Evolutionary conservation across 2,888 invertebrate species (phyloP).

Genomic region (Dasysyrphus tricinctus): DNA sequence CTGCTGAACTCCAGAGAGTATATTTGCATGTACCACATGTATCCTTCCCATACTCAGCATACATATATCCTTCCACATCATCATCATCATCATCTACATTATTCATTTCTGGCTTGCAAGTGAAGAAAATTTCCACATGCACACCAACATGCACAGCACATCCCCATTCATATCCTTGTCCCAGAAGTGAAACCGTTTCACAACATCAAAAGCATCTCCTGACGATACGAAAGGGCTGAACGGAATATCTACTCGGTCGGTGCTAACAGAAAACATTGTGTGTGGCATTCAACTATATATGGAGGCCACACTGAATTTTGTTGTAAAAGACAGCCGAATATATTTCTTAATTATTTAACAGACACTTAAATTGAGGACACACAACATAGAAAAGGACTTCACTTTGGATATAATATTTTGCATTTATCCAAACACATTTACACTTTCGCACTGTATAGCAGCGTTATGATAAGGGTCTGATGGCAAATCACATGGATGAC

Average conservation of each 20-base stretch:
- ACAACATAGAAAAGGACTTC: conserved; percentile 64
- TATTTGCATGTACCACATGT: conserved; percentile 63
- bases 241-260: conserved; percentile 1
- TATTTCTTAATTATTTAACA: conserved; percentile 72
- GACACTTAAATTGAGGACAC: conserved; percentile 64
- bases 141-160: conserved; percentile 19
- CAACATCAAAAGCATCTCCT: conserved; percentile 30
- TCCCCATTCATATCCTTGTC: conserved; percentile 51
- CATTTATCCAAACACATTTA: conserved; percentile 16
- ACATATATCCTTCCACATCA: conserved; percentile 51
- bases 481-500: conserved; percentile 17
- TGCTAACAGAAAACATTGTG: conserved; percentile 19
- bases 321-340: conserved; percentile 52
- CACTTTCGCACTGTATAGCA: not conserved
- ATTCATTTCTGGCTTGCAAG: conserved; percentile 64
- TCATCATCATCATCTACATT: conserved; percentile 56
- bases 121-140: conserved; percentile 48
- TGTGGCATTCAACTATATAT: conserved; percentile 25
- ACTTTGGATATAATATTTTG: conserved; percentile 63
- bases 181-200: conserved; percentile 46
- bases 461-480: conserved; percentile 4
- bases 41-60: conserved; percentile 24
- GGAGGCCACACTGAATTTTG: conserved; percentile 35
- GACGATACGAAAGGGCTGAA: not conserved
- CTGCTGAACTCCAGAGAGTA: conserved; percentile 65